Percentiles rank a stretch among this genome's conserved stretches.
These are phyloP conservation scores for Nothobranchius furzeri DNA, from an alignment of 2,113 vertebrate genomes.

Conservation along the genomic window DNA sequence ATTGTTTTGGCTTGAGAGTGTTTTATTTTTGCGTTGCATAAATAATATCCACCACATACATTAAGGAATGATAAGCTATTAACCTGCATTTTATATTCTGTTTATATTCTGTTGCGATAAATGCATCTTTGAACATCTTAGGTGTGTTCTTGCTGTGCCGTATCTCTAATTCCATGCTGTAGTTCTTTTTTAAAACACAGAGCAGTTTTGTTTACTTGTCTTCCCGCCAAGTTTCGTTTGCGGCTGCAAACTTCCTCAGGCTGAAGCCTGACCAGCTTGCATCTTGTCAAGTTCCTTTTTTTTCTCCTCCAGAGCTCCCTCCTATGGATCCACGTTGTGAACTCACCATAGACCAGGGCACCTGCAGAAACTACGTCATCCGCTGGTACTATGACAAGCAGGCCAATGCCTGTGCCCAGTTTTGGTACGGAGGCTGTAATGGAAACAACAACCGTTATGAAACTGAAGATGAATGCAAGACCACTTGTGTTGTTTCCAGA, in stretches of 20 bases:
- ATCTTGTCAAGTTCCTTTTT: not conserved
- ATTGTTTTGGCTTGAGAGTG: too few species aligned
- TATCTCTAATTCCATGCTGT: too few species aligned
- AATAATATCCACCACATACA: not conserved
- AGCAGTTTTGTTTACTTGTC: too few species aligned
- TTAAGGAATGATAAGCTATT: not conserved
- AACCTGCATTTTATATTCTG: not conserved
- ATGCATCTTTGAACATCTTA: too few species aligned
- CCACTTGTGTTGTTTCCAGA: conserved; percentile 74
- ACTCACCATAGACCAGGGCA: conserved; percentile 80
- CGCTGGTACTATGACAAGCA: conserved; percentile 86
- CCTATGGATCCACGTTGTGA: conserved; percentile 63
- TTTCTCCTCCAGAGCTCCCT: conserved; percentile 63
- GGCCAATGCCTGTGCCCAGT: conserved; percentile 87
- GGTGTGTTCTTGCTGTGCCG: too few species aligned
- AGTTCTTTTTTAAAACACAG: too few species aligned
- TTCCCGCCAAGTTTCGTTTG: too few species aligned
- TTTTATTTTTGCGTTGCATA: too few species aligned
- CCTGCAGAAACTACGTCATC: conserved; percentile 81
- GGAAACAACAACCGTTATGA: conserved; percentile 86
- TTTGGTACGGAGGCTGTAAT: conserved; percentile 86
- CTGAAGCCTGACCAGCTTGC: too few species aligned
- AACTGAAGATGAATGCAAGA: conserved; percentile 82
- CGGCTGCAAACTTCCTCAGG: too few species aligned
- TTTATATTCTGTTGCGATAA: too few species aligned